These are phyloP conservation scores for Drosophila fungiperda DNA, from an alignment of 2,888 invertebrate genomes.

Conservation along the genomic window DNA sequence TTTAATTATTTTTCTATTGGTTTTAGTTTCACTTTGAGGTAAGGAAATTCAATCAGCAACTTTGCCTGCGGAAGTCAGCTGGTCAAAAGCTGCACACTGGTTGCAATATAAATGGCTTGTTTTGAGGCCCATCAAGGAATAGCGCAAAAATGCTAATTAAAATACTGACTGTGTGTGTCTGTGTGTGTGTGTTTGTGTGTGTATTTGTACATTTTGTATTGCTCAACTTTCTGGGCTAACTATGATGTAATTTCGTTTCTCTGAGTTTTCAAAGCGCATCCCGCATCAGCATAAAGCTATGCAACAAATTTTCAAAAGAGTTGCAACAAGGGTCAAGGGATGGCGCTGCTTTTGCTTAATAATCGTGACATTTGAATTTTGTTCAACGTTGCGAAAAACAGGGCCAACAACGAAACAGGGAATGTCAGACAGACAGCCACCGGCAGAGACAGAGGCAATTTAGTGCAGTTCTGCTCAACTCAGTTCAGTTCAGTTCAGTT, in stretches of 20 bases:
- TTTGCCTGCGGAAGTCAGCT: neutral
- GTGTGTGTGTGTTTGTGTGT: neutral
- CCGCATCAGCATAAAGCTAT: slow-evolving; percentile 45
- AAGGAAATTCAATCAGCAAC: neutral
- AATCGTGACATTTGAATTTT: slow-evolving; percentile 59
- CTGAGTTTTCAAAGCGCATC: slow-evolving; percentile 45
- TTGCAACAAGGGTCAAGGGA: neutral
- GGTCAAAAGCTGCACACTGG: neutral
- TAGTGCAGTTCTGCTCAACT: slow-evolving; percentile 20
- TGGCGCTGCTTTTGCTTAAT: slow-evolving; percentile 27
- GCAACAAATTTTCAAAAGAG: slow-evolving; percentile 33
- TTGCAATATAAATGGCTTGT: slow-evolving; percentile 13
- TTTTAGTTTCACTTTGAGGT: neutral
- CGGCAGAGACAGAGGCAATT: slow-evolving; percentile 10
- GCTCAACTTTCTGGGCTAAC: slow-evolving; percentile 27
- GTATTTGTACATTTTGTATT: slow-evolving; percentile 11
- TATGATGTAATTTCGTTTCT: slow-evolving; percentile 40
- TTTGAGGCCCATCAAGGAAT: neutral
- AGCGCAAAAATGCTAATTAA: slow-evolving; percentile 44
- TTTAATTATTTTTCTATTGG: neutral
- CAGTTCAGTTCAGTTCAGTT: slow-evolving; percentile 32
- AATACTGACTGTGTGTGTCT: slow-evolving; percentile 7
- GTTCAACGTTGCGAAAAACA: slow-evolving; percentile 35
- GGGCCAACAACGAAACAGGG: slow-evolving; percentile 35
- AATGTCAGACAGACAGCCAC: slow-evolving; percentile 26